These are phyloP conservation scores for Phylloscopus trochilus DNA, from an alignment of 2,113 vertebrate species.

Conservation along the genomic window DNA sequence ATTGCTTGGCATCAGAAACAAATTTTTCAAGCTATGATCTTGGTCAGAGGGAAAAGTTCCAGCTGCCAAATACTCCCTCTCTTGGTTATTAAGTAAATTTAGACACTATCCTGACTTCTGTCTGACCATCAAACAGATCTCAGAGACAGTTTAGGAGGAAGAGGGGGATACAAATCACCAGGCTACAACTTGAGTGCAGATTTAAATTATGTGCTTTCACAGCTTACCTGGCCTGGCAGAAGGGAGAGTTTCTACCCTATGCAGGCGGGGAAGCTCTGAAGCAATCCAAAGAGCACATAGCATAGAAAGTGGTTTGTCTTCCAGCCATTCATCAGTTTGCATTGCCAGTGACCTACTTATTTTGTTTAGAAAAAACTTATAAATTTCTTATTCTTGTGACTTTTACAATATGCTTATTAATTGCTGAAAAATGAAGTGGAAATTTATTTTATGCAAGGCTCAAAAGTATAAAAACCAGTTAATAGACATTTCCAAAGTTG, in stretches of 20 bases:
- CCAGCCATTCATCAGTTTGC: not conserved
- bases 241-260: not conserved
- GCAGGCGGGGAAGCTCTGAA: not conserved
- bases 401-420: not conserved
- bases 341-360: not conserved
- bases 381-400: not conserved
- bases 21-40: not conserved
- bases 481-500: not conserved
- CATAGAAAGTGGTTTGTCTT: not conserved
- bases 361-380: not conserved
- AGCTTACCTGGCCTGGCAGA: not conserved
- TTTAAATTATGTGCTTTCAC: not conserved
- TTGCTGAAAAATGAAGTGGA: not conserved
- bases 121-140: not conserved
- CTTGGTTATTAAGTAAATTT: not conserved
- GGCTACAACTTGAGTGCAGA: not conserved
- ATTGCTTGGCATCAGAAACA: not conserved
- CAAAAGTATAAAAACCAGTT: not conserved
- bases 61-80: not conserved
- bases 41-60: not conserved
- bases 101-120: not conserved
- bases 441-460: not conserved
- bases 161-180: fast-evolving
- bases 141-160: not conserved
- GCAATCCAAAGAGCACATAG: fast-evolving